Evolutionary conservation across 1,140 invertebrate species (phyloP).

Genomic region (Lordiphosa collinella): DNA sequence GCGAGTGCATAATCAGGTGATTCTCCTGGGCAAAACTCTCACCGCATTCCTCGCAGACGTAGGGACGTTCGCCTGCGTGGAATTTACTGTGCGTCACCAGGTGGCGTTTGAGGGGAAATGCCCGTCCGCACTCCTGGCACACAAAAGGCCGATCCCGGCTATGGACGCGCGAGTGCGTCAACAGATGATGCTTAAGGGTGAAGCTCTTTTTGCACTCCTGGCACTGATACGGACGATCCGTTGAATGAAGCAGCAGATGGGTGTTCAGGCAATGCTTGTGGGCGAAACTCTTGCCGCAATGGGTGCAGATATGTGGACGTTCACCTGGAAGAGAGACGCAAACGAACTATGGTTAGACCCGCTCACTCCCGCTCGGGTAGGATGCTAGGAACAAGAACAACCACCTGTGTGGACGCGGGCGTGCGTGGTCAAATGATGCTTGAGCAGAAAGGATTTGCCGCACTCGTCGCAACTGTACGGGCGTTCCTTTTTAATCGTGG

Average conservation of each 20-base stretch:
- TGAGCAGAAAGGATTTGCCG: conserved; percentile 90
- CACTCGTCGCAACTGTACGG: conserved; percentile 90
- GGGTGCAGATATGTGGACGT: conserved; percentile 89
- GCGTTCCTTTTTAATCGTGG: conserved; percentile 83
- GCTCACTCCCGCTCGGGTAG: conserved; percentile 22
- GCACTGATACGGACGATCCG: conserved; percentile 90
- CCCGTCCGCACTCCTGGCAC: conserved; percentile 88
- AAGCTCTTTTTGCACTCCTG: conserved; percentile 93
- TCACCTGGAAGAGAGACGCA: conserved; percentile 81
- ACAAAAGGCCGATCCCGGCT: conserved; percentile 89
- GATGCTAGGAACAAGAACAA: conserved; percentile 69
- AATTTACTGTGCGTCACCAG: conserved; percentile 92
- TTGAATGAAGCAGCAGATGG: conserved; percentile 88
- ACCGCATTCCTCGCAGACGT: conserved; percentile 91
- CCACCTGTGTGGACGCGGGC: conserved; percentile 87
- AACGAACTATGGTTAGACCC: conserved; percentile 43
- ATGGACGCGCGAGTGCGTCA: conserved; percentile 88
- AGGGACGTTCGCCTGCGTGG: conserved; percentile 92
- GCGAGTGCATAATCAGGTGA: conserved; percentile 88
- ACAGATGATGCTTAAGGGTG: conserved; percentile 89
- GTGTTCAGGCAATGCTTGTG: conserved; percentile 91
- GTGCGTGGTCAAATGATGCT: conserved; percentile 90
- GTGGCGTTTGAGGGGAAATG: conserved; percentile 89
- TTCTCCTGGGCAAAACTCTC: conserved; percentile 93
- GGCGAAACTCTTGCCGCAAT: conserved; percentile 92